phyloP scores from a whole-genome alignment of 2,888 invertebrate genomes.

The Mongoloraphidia duomilia region DNA sequence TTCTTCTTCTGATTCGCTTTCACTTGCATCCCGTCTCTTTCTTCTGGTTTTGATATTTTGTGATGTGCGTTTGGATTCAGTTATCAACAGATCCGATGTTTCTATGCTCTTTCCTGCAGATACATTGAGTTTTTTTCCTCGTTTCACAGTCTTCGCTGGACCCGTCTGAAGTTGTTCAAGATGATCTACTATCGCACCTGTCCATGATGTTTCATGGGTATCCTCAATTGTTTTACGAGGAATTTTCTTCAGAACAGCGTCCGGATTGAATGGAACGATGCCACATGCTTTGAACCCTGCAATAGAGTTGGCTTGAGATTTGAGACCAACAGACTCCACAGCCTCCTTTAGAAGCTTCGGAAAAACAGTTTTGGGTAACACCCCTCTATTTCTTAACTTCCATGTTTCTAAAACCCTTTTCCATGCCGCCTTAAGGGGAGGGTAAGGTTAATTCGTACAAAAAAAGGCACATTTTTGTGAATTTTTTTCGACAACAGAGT shows the following conservation, averaged over 20 bases:
- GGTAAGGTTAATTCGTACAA: too few species aligned
- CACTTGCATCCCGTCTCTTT: not conserved
- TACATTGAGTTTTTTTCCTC: not conserved
- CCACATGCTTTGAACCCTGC: too few species aligned
- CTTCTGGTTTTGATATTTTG: not conserved
- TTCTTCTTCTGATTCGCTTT: not conserved
- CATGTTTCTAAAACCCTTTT: not conserved
- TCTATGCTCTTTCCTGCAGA: not conserved
- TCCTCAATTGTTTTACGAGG: constrained; percentile 1
- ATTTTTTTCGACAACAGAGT: too few species aligned
- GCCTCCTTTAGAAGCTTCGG: constrained; percentile 1
- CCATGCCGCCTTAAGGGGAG: not conserved
- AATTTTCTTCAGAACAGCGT: not conserved
- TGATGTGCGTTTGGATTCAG: not conserved
- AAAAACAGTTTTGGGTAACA: constrained; percentile 1
- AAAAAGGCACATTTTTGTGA: too few species aligned
- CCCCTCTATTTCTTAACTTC: constrained; percentile 1
- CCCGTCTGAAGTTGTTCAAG: not conserved
- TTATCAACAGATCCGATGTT: not conserved
- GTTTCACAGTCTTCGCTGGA: constrained; percentile 1
- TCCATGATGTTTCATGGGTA: not conserved
- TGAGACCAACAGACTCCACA: not conserved
- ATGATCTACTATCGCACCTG: not conserved
- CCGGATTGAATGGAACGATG: not conserved
- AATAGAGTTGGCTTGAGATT: not conserved